Conservation (phyloP, 1,140 invertebrate genomes). For the Heliconius himera region DNA sequence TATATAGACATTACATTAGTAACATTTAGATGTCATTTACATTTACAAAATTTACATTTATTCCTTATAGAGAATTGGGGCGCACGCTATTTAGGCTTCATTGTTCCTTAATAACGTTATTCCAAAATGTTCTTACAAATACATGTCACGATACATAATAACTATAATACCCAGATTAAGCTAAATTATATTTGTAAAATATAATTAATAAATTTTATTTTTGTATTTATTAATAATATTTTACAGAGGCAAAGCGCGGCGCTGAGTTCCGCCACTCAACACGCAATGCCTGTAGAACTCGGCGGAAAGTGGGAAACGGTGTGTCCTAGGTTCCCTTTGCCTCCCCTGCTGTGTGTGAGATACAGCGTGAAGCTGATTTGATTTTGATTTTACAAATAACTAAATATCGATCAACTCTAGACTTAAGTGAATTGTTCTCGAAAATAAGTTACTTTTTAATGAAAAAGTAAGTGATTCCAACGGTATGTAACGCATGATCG, state of each 20-base stretch:
- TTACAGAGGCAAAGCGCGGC: too few species aligned
- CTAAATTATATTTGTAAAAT: not conserved
- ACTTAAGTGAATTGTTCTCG: not conserved
- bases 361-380: too few species aligned
- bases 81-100: slow-evolving; percentile 28
- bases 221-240: too few species aligned
- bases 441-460: not conserved
- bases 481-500: slow-evolving; percentile 30
- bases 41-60: slow-evolving; percentile 33
- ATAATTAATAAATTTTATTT: too few species aligned
- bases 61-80: slow-evolving; percentile 32
- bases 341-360: too few species aligned
- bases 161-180: not conserved
- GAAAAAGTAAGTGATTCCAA: slow-evolving; percentile 24
- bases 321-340: too few species aligned
- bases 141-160: not conserved
- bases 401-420: not conserved
- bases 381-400: not conserved
- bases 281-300: too few species aligned
- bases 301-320: too few species aligned
- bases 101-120: slow-evolving; percentile 32
- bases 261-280: too few species aligned
- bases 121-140: slow-evolving; percentile 7
- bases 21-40: slow-evolving; percentile 30
- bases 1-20: not conserved